phyloP scores from a whole-genome alignment of 2,113 vertebrate species.

The Phrynosoma platyrhinos region DNA sequence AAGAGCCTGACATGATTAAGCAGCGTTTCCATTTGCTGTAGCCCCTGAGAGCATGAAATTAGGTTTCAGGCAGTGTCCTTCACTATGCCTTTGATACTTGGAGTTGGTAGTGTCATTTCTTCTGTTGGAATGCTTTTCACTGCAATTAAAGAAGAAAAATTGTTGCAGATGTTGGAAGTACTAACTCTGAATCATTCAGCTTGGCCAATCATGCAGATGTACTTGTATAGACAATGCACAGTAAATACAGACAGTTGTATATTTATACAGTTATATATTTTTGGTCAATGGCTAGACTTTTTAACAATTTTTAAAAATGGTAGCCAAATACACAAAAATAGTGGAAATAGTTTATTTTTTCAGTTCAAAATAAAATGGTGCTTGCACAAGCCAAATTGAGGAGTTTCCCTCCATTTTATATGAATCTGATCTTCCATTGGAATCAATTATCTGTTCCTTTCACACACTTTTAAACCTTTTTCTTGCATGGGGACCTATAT shows the following conservation, averaged over 20 bases:
- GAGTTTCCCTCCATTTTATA: background rate
- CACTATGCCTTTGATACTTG: background rate
- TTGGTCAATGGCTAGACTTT: conserved; percentile 31
- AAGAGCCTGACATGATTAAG: background rate
- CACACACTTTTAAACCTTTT: background rate
- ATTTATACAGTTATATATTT: conserved; percentile 59
- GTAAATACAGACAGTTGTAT: conserved; percentile 50
- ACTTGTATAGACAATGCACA: conserved; percentile 44
- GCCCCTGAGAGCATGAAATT: background rate
- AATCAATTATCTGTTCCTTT: background rate
- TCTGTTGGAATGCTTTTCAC: background rate
- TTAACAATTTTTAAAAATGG: conserved; percentile 10
- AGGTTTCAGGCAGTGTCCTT: background rate
- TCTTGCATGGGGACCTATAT: no score
- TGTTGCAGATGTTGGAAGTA: background rate
- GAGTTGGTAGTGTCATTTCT: background rate
- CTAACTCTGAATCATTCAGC: background rate
- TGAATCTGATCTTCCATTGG: background rate
- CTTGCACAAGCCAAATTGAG: background rate
- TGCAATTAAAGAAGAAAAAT: background rate
- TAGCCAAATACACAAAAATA: conserved; percentile 31
- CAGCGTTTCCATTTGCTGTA: background rate
- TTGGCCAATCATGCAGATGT: conserved; percentile 51
- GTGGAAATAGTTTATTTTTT: conserved; percentile 47
- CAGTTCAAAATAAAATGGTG: conserved; percentile 62